phyloP scores from a whole-genome alignment of 2,797 vertebrate genomes.

The Anguilla obscura region DNA sequence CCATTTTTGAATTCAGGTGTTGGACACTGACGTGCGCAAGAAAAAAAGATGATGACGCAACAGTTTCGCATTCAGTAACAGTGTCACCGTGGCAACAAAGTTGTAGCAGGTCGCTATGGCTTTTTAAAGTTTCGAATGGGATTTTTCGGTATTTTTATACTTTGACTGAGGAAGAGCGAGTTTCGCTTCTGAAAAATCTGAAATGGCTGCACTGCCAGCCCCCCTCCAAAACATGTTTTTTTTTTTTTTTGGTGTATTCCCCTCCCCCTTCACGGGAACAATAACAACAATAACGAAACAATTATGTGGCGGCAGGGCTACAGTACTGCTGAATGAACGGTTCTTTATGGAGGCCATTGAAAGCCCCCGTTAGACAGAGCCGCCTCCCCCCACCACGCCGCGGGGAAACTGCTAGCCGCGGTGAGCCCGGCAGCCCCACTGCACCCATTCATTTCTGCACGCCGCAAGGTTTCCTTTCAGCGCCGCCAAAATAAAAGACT shows the following conservation, averaged over 20 bases:
- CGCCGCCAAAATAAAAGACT: conserved; percentile 26
- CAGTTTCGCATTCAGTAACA: conserved; percentile 14
- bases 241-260: neutral
- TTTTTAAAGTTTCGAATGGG: neutral
- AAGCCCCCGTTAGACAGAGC: conserved; percentile 37
- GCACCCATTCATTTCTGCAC: conserved; percentile 43
- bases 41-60: conserved; percentile 38
- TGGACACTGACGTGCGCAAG: conserved; percentile 32
- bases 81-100: conserved; percentile 50
- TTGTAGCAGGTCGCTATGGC: neutral
- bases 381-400: conserved; percentile 44
- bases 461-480: conserved; percentile 33
- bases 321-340: conserved; percentile 54
- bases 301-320: conserved; percentile 34
- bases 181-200: neutral
- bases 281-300: conserved; percentile 33
- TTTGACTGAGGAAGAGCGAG: neutral
- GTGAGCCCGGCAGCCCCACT: conserved; percentile 45
- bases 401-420: conserved; percentile 57
- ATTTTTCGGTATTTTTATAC: neutral
- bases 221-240: neutral
- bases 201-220: neutral
- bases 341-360: conserved; percentile 49
- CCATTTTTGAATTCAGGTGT: conserved; percentile 50
- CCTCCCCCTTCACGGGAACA: conserved; percentile 24